These are phyloP conservation scores for Beris morrisii DNA, from an alignment of 2,888 invertebrate genomes.

Conservation along the genomic window DNA sequence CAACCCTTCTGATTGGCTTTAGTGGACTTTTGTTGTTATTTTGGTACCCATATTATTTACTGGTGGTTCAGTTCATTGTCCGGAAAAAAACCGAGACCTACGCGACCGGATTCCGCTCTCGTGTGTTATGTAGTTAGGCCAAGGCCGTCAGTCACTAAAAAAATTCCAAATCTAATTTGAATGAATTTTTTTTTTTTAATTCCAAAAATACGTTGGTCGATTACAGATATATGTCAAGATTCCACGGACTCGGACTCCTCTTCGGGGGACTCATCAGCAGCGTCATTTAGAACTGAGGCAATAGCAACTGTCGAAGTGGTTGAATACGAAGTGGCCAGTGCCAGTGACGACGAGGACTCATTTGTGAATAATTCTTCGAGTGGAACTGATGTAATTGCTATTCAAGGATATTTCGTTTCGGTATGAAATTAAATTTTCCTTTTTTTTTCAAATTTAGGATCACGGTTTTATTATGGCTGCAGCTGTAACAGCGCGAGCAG, in stretches of 20 bases:
- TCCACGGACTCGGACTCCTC: conserved; percentile 59
- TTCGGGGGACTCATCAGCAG: neutral
- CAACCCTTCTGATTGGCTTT: no score
- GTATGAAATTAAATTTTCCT: conserved; percentile 25
- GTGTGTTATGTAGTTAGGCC: no score
- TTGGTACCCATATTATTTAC: no score
- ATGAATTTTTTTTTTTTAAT: no score
- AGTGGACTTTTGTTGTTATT: no score
- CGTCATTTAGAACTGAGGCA: conserved; percentile 39
- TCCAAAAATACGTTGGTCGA: neutral
- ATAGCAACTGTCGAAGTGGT: conserved; percentile 47
- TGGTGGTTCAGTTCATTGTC: no score
- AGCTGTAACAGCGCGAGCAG: conserved; percentile 32
- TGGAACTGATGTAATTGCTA: conserved; percentile 58
- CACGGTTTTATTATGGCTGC: conserved; percentile 40
- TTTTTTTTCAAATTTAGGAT: conserved; percentile 39
- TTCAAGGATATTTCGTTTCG: conserved; percentile 2
- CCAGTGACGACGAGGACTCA: conserved; percentile 56
- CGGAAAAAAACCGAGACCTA: no score
- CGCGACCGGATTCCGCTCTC: no score
- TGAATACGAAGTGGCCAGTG: conserved; percentile 62
- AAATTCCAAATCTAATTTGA: no score
- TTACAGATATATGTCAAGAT: conserved; percentile 51
- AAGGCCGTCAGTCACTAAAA: no score
- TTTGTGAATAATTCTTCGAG: conserved; percentile 58